Base-by-base conservation (phyloP, 1,140 invertebrate species). In the Drosophila novamexicana region DNA sequence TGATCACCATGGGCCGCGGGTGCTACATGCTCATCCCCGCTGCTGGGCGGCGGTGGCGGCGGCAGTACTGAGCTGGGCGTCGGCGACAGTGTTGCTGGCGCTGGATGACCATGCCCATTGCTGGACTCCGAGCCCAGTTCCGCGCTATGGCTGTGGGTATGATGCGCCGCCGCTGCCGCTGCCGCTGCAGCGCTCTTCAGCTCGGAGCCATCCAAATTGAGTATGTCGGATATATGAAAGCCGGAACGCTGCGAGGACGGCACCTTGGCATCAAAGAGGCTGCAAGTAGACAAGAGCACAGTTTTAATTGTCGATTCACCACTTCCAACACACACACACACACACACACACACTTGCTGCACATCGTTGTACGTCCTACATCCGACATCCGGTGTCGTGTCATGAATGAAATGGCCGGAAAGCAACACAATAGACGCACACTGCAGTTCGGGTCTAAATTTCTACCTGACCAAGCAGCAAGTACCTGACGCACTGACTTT, bases 191-290 rank as follows among this genome's bases (percentile, higher is more conserved):
- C 83, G 32, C 85, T 90, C 67, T 92, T 92, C 36, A 92, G 62
- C 22, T 92, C 91, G 1, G 91, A 77, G n/a, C 86, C 94, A 67
- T 95, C 94, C 64, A 96, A 90, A 29, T 96, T 95, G 47, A 96
- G 91, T 76, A 96, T 96, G 82, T 96, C 96, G 57, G 95, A 95
- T 78, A 96, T 96, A 83, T 96, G 95, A 80, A 96, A 96, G 39
- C 95, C 95, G 0, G 94, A 95, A 42, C 95, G 91, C 73, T 94
- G 94, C 32, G 91, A 92, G 3, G 91, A 89, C 7, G 91, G 91
- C 36, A 92, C 83, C 71, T 92, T 92, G 18, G 91, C 76, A 77
- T 92, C 91, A 47, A 92, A 92, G 42, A 92, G 74, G 68, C 91
- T 92, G 67, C 6, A 92, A 72, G n/a, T 3, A 40, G 22, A 58